Evolutionary conservation across 2,888 invertebrate species (phyloP).

Genomic region (Schizotus pectinicornis): DNA sequence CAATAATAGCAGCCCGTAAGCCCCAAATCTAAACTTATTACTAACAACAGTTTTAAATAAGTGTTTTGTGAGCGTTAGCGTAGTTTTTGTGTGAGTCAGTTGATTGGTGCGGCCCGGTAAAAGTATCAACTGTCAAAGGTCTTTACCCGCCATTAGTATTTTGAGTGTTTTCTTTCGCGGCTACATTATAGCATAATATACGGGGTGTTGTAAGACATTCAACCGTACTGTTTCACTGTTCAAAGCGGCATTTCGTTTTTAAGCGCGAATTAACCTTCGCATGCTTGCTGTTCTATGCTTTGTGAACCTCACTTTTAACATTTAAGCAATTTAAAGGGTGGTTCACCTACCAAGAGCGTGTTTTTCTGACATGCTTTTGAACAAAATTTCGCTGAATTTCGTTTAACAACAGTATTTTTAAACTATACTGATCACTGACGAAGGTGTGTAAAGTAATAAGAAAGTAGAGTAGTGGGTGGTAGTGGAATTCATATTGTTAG

Average conservation of each 20-base stretch:
- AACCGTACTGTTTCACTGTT: too few relatives aligned
- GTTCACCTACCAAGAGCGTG: background rate
- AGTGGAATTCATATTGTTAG: conserved; percentile 2
- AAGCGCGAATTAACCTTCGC: too few relatives aligned
- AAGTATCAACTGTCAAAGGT: conserved; percentile 17
- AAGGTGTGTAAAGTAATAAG: background rate
- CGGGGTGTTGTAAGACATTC: conserved; percentile 7
- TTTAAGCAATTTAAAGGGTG: conserved; percentile 5
- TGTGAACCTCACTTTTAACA: conserved; percentile 6
- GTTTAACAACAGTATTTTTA: background rate
- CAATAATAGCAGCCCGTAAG: conserved; percentile 14
- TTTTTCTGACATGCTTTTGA: background rate
- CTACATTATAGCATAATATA: conserved; percentile 13
- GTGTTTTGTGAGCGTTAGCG: background rate
- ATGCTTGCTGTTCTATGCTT: background rate
- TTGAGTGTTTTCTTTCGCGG: conserved; percentile 15
- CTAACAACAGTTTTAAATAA: background rate
- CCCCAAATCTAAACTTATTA: conserved; percentile 1
- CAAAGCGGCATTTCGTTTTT: too few relatives aligned
- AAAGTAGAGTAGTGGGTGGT: background rate
- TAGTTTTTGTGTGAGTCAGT: background rate
- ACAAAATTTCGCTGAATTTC: background rate
- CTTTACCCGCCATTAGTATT: conserved; percentile 27
- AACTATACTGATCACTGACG: background rate
- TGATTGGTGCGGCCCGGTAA: background rate